Evolutionary conservation across 2,113 vertebrate genomes (phyloP), one percentile per base, ranked within the genome.

Genomic region (Cranoglanis bouderius): DNA sequence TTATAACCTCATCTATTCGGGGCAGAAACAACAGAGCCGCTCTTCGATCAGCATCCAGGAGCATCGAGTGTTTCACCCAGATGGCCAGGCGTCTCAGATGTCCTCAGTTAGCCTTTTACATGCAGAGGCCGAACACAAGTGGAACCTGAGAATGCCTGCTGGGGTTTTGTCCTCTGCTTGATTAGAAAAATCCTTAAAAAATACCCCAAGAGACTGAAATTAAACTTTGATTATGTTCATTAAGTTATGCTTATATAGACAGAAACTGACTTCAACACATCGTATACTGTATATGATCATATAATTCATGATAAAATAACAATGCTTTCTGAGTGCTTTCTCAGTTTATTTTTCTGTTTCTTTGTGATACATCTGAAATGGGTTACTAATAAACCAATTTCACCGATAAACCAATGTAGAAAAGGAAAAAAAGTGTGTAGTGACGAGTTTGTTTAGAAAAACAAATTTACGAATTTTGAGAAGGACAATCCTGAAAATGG

Each of bases 21-120:
- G 51, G 26, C 70, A 77, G 19, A 88, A 84, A 85, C 24, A 77
- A 55, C 65, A 67, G 82, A 86, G 82, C 67, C 61, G 85, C 1
- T 46, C 43, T 89, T 82, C 46, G 46, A 59, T 81, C 85, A 61
- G 35, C 75, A 65, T 83, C 72, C 63, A 70, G 80, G 72, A 80
- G 32, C 61, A 72, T 81, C n/a, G 74, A 74, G 49, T n/a, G 53
- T 88, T 85, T 88, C 82, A 77, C 82, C 88, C 88, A 89, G 86
- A 89, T 89, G 90, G 86, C 65, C 75, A 19, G 57, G 82, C 63
- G 35, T 80, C 82, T 91, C 87, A 29, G 82, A 87, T 88, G 87
- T 90, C 90, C 78, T 85, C 84, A 46, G 63, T 86, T 59, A 86
- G 59, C 87, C 89, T 84, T 57, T 81, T 65, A 43, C 26, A 80